A percentile compares a stretch with the other conserved stretches of the same genome.
Conservation (phyloP, 2,113 vertebrate genomes). For the Silurus asotus region DNA sequence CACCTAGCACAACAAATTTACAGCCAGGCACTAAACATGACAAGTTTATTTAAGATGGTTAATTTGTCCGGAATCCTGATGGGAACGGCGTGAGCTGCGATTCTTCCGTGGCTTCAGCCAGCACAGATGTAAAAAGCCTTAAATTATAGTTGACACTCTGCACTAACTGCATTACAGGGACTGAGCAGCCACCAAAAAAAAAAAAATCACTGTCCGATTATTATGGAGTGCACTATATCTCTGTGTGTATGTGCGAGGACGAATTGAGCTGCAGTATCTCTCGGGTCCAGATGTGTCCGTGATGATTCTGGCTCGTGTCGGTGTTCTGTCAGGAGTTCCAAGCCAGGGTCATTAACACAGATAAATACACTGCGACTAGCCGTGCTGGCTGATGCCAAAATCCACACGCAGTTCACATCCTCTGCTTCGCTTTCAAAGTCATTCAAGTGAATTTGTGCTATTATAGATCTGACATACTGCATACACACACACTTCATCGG, state of each 20-base stretch:
- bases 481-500: background rate
- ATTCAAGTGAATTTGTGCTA: background rate
- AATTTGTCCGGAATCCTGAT: background rate
- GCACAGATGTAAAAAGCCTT: slow-evolving; percentile 11
- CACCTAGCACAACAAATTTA: slow-evolving; percentile 4
- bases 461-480: background rate
- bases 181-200: background rate
- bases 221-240: slow-evolving; percentile 9
- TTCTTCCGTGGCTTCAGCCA: background rate
- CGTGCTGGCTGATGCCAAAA: background rate
- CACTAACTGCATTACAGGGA: background rate
- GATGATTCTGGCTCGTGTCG: slow-evolving; percentile 8
- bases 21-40: background rate
- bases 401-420: background rate
- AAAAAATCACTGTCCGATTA: slow-evolving; percentile 1
- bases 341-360: slow-evolving; percentile 32
- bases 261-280: slow-evolving; percentile 9
- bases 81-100: background rate
- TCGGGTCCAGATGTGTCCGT: slow-evolving; percentile 12
- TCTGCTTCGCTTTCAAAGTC: background rate
- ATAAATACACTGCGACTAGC: slow-evolving; percentile 23
- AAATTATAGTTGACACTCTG: slow-evolving; percentile 11
- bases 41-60: slow-evolving; percentile 1
- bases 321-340: slow-evolving; percentile 6
- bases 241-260: background rate